Conservation (phyloP, 2,888 invertebrate genomes). For the Amorpha juglandis region DNA sequence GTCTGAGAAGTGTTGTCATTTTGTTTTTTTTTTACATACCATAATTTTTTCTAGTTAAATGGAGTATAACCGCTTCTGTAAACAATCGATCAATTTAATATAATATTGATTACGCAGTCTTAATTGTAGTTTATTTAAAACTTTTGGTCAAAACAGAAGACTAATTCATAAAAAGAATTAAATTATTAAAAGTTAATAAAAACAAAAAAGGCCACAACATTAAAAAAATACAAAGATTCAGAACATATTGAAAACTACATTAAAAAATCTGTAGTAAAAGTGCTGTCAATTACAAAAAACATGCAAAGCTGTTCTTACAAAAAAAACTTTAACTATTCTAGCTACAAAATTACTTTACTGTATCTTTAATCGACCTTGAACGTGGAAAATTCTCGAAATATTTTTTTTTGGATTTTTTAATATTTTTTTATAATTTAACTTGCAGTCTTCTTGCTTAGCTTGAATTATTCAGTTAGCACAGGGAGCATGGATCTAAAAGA, state of each 20-base stretch:
- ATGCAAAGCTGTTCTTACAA: slow-evolving; percentile 37
- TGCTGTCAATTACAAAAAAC: slow-evolving; percentile 38
- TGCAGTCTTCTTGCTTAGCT: slow-evolving; percentile 82
- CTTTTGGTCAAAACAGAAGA: no score
- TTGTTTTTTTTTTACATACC: neutral
- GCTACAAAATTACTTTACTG: slow-evolving; percentile 61
- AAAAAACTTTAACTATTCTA: slow-evolving; percentile 41
- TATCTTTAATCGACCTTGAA: slow-evolving; percentile 69
- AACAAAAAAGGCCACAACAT: neutral
- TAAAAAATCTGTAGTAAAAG: slow-evolving; percentile 9
- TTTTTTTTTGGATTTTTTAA: slow-evolving; percentile 54
- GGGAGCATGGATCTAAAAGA: slow-evolving; percentile 90
- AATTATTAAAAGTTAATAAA: neutral
- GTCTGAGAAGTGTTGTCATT: neutral
- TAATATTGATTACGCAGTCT: neutral
- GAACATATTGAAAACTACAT: neutral
- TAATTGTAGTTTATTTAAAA: neutral
- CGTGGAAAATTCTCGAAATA: slow-evolving; percentile 58
- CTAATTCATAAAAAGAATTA: no score
- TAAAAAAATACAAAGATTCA: neutral
- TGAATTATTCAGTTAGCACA: slow-evolving; percentile 90
- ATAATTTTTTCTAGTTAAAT: no score
- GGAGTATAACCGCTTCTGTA: no score
- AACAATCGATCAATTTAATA: neutral
- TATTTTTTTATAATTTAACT: slow-evolving; percentile 57